Percentiles rank a stretch among this genome's conserved stretches.
phyloP scores from a whole-genome alignment of 2,113 vertebrate species.

The Nothocercus julius region DNA sequence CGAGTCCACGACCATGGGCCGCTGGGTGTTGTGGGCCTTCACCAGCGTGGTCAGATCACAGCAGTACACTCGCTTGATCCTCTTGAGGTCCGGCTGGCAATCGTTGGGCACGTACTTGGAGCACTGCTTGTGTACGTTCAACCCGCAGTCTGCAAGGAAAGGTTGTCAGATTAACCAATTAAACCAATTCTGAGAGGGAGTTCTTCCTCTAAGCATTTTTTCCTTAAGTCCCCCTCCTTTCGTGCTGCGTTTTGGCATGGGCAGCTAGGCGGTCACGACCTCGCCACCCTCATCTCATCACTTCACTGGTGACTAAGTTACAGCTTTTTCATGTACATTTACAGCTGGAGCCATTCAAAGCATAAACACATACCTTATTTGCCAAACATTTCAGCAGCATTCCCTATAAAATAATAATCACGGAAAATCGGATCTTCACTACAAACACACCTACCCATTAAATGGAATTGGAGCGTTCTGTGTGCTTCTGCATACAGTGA shows the following conservation, averaged over 20 bases:
- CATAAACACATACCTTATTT: neutral
- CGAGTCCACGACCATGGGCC: slow-evolving; percentile 97
- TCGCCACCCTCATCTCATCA: neutral
- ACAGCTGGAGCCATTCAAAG: neutral
- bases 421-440: neutral
- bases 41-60: slow-evolving; percentile 97
- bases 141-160: slow-evolving; percentile 88
- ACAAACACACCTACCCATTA: neutral
- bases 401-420: slow-evolving; percentile 11
- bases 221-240: neutral
- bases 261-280: neutral
- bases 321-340: neutral
- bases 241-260: neutral
- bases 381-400: neutral
- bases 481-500: neutral
- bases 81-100: slow-evolving; percentile 96
- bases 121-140: slow-evolving; percentile 98
- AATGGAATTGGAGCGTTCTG: neutral
- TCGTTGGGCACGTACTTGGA: slow-evolving; percentile 96
- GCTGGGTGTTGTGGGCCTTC: slow-evolving; percentile 92
- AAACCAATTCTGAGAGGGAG: rapidly evolving
- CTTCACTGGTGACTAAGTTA: neutral
- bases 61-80: slow-evolving; percentile 96
- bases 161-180: neutral
- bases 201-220: neutral